Evolutionary conservation across 2,888 invertebrate genomes (phyloP).

Genomic region (Quadriops clusia): DNA sequence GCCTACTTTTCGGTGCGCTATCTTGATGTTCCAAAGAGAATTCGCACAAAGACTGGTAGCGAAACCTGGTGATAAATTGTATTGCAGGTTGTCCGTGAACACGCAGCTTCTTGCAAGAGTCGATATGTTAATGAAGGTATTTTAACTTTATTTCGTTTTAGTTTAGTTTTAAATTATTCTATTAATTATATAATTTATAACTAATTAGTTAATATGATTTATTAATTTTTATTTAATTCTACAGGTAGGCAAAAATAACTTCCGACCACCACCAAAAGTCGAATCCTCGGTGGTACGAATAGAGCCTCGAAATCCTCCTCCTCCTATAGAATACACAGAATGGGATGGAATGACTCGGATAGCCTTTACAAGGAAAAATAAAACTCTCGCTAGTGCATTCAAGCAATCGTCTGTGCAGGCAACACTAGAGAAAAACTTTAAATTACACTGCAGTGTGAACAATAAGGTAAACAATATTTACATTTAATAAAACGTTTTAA

Average conservation of each 20-base stretch:
- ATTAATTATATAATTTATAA: slow-evolving; percentile 4
- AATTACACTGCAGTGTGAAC: slow-evolving; percentile 73
- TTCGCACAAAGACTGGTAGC: slow-evolving; percentile 96
- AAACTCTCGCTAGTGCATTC: slow-evolving; percentile 84
- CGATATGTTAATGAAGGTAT: slow-evolving; percentile 88
- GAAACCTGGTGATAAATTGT: slow-evolving; percentile 93
- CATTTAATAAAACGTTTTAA: neutral
- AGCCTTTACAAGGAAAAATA: slow-evolving; percentile 92
- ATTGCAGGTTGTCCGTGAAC: slow-evolving; percentile 91
- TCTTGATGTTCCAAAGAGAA: slow-evolving; percentile 97
- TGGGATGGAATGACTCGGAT: slow-evolving; percentile 97
- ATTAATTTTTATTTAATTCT: slow-evolving; percentile 17
- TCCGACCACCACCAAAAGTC: slow-evolving; percentile 96
- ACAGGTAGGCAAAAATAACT: slow-evolving; percentile 94
- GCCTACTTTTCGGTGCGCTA: slow-evolving; percentile 81
- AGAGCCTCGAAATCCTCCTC: slow-evolving; percentile 95
- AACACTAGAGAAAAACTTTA: slow-evolving; percentile 84
- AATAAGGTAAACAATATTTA: slow-evolving; percentile 49
- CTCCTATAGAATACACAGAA: slow-evolving; percentile 89
- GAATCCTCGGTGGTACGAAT: slow-evolving; percentile 96
- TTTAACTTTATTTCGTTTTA: slow-evolving; percentile 6
- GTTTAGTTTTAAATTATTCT: slow-evolving; percentile 1
- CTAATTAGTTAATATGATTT: slow-evolving; percentile 5
- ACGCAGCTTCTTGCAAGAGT: slow-evolving; percentile 91
- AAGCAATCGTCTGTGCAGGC: slow-evolving; percentile 74